Evolutionary conservation across 2,113 vertebrate species (phyloP).

Genomic region (Podarcis raffonei): DNA sequence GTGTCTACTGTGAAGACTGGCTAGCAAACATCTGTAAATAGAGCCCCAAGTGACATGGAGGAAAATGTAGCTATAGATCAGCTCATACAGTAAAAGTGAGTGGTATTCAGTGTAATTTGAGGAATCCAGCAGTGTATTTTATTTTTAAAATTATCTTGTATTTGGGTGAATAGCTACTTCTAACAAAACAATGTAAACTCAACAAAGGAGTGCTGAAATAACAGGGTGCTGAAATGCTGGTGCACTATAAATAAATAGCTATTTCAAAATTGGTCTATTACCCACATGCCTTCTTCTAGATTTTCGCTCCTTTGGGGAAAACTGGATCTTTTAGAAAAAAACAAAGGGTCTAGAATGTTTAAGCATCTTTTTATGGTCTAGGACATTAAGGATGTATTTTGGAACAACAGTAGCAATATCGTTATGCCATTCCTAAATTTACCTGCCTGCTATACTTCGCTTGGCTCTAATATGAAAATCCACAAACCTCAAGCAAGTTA

Average conservation of each 20-base stretch:
- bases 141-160: slow-evolving; percentile 43
- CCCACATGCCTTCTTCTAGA: slow-evolving; percentile 37
- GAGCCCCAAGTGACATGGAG: slow-evolving; percentile 22
- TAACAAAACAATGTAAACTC: slow-evolving; percentile 59
- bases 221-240: slow-evolving; percentile 60
- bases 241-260: slow-evolving; percentile 64
- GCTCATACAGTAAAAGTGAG: slow-evolving; percentile 10
- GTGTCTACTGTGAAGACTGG: slow-evolving; percentile 56
- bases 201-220: slow-evolving; percentile 58
- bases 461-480: slow-evolving; percentile 30
- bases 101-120: slow-evolving; percentile 32
- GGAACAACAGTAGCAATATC: neutral
- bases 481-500: slow-evolving; percentile 5
- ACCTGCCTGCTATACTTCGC: neutral
- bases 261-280: slow-evolving; percentile 49
- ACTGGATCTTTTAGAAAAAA: neutral
- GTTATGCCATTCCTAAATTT: slow-evolving; percentile 40
- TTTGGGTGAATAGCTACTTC: slow-evolving; percentile 44
- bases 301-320: slow-evolving; percentile 42
- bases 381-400: neutral
- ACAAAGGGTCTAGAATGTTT: slow-evolving; percentile 15
- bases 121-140: slow-evolving; percentile 39
- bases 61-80: slow-evolving; percentile 43
- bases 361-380: slow-evolving; percentile 32
- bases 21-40: slow-evolving; percentile 43